phyloP scores from a whole-genome alignment of 2,113 vertebrate species.

The Phyllostomus discolor region DNA sequence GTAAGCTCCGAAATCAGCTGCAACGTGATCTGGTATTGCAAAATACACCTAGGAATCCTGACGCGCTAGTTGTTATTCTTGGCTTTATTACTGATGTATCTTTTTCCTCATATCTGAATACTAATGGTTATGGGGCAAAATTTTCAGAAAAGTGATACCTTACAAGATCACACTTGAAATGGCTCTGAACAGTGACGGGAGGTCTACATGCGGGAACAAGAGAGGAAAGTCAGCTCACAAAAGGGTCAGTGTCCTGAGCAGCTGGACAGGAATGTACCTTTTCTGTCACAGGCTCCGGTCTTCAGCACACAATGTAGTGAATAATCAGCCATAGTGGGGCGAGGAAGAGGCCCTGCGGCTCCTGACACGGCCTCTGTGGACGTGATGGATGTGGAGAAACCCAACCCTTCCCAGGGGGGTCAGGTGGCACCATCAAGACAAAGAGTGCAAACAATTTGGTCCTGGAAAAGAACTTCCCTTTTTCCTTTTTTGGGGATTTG shows the following conservation, averaged over 20 bases:
- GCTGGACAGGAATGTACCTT: constrained; percentile 91
- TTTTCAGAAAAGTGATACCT: constrained; percentile 82
- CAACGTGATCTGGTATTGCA: constrained; percentile 57
- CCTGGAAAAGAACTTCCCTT: constrained; percentile 67
- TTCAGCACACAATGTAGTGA: constrained; percentile 87
- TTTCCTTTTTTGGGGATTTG: not conserved
- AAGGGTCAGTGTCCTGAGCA: constrained; percentile 89
- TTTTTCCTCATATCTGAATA: constrained; percentile 69
- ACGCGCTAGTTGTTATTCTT: constrained; percentile 68
- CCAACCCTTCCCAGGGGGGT: constrained; percentile 85
- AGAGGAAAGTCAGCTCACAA: constrained; percentile 81
- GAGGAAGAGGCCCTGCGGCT: constrained; percentile 81
- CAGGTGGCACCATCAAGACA: constrained; percentile 79
- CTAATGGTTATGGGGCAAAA: constrained; percentile 46
- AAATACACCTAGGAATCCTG: constrained; percentile 57
- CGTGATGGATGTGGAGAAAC: constrained; percentile 94
- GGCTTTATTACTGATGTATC: constrained; percentile 61
- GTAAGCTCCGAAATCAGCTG: constrained; percentile 67
- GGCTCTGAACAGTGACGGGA: constrained; percentile 74
- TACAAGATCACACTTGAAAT: constrained; percentile 87
- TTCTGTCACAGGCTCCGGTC: constrained; percentile 80
- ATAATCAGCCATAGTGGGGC: constrained; percentile 90
- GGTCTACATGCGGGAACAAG: constrained; percentile 73
- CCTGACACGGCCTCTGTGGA: constrained; percentile 83
- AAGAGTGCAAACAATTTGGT: constrained; percentile 80